Percentiles rank a stretch among this genome's conserved stretches.
Evolutionary conservation across 2,113 vertebrate species (phyloP).

Genomic region (Penelope pileata): DNA sequence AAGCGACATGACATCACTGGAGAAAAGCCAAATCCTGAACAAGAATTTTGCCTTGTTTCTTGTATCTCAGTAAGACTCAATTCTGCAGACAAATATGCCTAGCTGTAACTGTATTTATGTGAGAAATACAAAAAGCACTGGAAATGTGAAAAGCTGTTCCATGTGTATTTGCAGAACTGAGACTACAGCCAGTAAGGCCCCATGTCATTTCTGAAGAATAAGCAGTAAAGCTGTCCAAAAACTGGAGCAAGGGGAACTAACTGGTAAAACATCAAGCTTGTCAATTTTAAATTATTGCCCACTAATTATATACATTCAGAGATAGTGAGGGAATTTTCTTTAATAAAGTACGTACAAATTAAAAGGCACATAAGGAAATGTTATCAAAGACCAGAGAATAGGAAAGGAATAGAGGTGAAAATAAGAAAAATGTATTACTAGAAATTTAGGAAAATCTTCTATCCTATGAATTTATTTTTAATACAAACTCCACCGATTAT

Average conservation of each 20-base stretch:
- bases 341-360: neutral
- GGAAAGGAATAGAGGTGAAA: accelerated
- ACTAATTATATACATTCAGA: neutral
- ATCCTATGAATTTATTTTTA: neutral
- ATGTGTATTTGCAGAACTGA: neutral
- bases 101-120: neutral
- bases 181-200: neutral
- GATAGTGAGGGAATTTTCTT: neutral
- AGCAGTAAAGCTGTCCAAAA: neutral
- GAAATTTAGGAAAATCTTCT: neutral
- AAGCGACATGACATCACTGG: neutral
- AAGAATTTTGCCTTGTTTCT: neutral
- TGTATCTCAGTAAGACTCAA: neutral
- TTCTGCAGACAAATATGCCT: neutral
- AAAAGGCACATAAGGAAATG: neutral
- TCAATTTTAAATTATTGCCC: neutral
- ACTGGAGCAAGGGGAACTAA: neutral
- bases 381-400: neutral
- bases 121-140: neutral
- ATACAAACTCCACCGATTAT: neutral
- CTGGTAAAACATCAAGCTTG: neutral
- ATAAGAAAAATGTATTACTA: neutral
- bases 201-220: neutral
- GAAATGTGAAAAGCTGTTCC: neutral
- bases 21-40: neutral